phyloP scores from a whole-genome alignment of 1,140 invertebrate genomes.

The Pentalonia nigronervosa region DNA sequence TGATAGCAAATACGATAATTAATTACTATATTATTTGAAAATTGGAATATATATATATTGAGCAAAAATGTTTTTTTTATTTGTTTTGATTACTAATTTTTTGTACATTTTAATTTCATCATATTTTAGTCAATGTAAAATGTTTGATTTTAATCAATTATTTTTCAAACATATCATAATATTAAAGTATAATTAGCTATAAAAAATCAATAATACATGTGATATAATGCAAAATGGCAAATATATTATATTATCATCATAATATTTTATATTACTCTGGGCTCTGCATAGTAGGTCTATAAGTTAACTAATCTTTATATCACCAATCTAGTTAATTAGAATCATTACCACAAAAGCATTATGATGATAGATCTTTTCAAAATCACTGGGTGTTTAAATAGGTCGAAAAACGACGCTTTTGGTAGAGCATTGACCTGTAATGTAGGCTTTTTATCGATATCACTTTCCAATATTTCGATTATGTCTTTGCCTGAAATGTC shows the following conservation, averaged over 20 bases:
- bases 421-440: conserved; percentile 62
- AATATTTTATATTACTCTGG: background rate
- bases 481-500: conserved; percentile 68
- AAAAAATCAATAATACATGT: background rate
- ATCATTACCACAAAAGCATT: conserved; percentile 78
- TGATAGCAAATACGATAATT: background rate
- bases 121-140: background rate
- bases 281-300: background rate
- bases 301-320: background rate
- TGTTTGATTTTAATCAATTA: background rate
- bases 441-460: conserved; percentile 30
- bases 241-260: background rate
- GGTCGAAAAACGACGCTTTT: conserved; percentile 71
- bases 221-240: background rate
- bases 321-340: background rate
- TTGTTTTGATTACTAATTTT: background rate
- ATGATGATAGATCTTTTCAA: conserved; percentile 76
- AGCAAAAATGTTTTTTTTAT: background rate
- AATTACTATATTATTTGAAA: too few species aligned
- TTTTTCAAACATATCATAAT: background rate
- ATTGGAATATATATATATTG: background rate
- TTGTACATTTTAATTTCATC: background rate
- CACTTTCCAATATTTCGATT: conserved; percentile 67
- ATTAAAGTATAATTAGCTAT: background rate
- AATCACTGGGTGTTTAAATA: conserved; percentile 76